These are phyloP conservation scores for Peromyscus eremicus DNA, from an alignment of 2,797 vertebrate species.

Conservation along the genomic window DNA sequence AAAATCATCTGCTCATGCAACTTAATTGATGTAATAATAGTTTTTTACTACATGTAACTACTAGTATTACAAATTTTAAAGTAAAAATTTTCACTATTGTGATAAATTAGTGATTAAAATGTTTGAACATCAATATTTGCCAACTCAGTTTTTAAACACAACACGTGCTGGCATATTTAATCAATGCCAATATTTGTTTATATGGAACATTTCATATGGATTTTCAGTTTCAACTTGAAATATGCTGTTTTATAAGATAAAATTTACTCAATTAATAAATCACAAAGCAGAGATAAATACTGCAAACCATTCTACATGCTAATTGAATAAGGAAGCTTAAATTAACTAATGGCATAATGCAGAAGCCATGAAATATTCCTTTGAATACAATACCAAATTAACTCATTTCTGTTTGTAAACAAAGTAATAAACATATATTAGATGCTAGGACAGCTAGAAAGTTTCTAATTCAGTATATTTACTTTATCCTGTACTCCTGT, in stretches of 20 bases:
- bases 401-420: constrained; percentile 14
- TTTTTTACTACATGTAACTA: neutral
- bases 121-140: constrained; percentile 18
- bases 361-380: constrained; percentile 10
- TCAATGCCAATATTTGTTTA: constrained; percentile 27
- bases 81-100: neutral
- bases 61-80: constrained; percentile 36
- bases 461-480: neutral
- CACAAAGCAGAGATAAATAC: neutral
- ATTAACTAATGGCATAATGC: neutral
- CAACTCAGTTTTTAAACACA: neutral
- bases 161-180: neutral
- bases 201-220: neutral
- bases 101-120: neutral
- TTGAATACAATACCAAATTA: constrained; percentile 2
- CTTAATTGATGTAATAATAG: neutral
- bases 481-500: neutral
- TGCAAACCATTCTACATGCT: neutral
- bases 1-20: neutral
- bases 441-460: neutral
- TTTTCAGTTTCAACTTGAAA: neutral
- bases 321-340: neutral
- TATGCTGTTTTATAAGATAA: neutral
- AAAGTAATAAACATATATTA: neutral
- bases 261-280: constrained; percentile 51